Evolutionary conservation across 2,888 invertebrate genomes (phyloP), one percentile per base, ranked within the genome.

Genomic region (Spisula solida): DNA sequence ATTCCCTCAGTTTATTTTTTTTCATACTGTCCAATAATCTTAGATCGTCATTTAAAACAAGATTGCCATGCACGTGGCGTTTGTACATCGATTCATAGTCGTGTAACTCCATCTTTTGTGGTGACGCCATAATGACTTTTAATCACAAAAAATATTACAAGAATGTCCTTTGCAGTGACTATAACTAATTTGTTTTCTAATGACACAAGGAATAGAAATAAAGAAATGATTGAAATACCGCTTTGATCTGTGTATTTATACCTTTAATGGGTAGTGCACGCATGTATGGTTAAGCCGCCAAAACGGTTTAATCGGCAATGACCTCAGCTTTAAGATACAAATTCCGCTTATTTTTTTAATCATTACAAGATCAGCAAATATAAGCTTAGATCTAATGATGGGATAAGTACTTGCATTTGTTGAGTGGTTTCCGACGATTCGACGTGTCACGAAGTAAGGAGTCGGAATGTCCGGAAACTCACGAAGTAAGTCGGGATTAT

Each of bases 11-110:
- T 70, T 85, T 89, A 25, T 80, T 78, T 29, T 75, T 80, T 51
- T 88, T 88, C 47, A 83, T 75, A 34, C 34, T 81, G 31, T 87
- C 88, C 25, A 91, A 6, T 0, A 75, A 55, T 51, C 78, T 81
- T 16, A 89, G 60, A 29, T 86, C 85, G 31, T 84, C 85, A 18
- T 84, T 83, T n/a, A 91, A 66, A 18, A 91, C n/a, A 25, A 83
- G 34, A 48, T 89, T 91, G 56, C 84, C 89, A 31, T 89, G 91
- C 1, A 91, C 85, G 41, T 91, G 91, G 56, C 78, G 60, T 48
- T 85, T 87, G 55, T 78, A 91, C 66, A 91, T 75, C 10, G 85
- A 56, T 48, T 91, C 88, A 56, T 78, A 88, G 83, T 91, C 88
- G 18, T 48, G 75, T 8, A 55, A 31, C 25, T 85, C 70, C n/a